phyloP scores from a whole-genome alignment of 2,888 invertebrate species.

The Gonocerus acuteangulatus region DNA sequence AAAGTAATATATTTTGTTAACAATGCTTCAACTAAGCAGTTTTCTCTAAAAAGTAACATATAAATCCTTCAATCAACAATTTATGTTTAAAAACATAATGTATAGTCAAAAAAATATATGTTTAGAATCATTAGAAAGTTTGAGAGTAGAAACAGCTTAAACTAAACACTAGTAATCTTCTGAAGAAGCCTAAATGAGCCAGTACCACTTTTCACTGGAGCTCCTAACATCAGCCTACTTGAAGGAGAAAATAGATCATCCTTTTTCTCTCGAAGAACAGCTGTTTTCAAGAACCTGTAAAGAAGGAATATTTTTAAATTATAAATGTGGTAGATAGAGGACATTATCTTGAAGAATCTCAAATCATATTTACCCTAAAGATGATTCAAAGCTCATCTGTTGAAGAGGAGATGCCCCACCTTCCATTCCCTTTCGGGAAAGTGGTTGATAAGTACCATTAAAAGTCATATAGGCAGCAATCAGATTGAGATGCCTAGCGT shows the following conservation, averaged over 20 bases:
- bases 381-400: conserved; percentile 89
- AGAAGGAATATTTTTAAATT: background rate
- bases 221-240: conserved; percentile 77
- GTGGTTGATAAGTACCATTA: conserved; percentile 78
- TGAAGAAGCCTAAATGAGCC: conserved; percentile 55
- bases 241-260: conserved; percentile 79
- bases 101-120: too few species aligned
- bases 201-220: conserved; percentile 74
- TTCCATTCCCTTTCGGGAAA: conserved; percentile 86
- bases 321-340: background rate
- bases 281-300: conserved; percentile 53
- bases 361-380: conserved; percentile 15
- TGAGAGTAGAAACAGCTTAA: too few species aligned
- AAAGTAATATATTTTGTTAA: too few species aligned
- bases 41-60: too few species aligned
- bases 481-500: conserved; percentile 83
- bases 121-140: too few species aligned
- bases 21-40: too few species aligned
- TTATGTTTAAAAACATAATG: too few species aligned
- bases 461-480: conserved; percentile 98
- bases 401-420: conserved; percentile 88
- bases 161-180: conserved; percentile 6
- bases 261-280: conserved; percentile 55
- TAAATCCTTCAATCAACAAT: too few species aligned
- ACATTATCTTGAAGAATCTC: too few species aligned